Base-by-base conservation (phyloP, 2,113 vertebrate species). In the Ammodytes dubius region DNA sequence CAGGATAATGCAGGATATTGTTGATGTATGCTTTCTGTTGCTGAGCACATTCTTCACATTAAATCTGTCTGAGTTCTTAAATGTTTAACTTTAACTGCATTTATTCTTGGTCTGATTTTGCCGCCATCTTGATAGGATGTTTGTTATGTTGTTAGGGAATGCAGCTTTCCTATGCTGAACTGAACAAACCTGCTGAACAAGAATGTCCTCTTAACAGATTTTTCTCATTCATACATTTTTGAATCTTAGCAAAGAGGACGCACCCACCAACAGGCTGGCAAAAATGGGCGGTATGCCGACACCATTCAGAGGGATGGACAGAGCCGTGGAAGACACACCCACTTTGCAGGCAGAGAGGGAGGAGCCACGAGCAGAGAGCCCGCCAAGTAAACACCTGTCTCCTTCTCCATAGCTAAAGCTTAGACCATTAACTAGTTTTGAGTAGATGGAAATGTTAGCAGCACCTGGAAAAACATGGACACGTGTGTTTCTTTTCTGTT, bases 221-320 rank as follows among this genome's bases (percentile, higher is more conserved):
- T 4, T 1, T 54, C 45, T 11, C 9, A 15, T 46, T 69, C 4
- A 63, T 58, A 17, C 17, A 42, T 52, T 68, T 74, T 90, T n/a
- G 56, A 13, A 43, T 53, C 0, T 74, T 52, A 15, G 12, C 58
- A 99, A 97, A 91, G 97, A 98, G 67, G 98, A 98, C 4, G 87
- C 95, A 0, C 89, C 96, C 3, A 95, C 96, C 3, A 95, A 61
- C 86, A 93, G 96, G 83, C 83, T 99, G 93, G 95, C 96, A 15
- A 97, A 95, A 82, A 98, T 97, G 96, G 98, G 97, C 0, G 97
- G 96, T 49, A 96, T 92, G 90, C 96, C 97, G 6, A 99, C 98
- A 0, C 97, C 97, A 0, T 99, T 99, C 84, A 96, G 90, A 92
- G 86, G 89, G 4, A 37, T 57, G 0, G 88, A 92, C 15, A 64